Evolutionary conservation across 1,140 invertebrate species (phyloP).

Genomic region (Glossosoma conforme): DNA sequence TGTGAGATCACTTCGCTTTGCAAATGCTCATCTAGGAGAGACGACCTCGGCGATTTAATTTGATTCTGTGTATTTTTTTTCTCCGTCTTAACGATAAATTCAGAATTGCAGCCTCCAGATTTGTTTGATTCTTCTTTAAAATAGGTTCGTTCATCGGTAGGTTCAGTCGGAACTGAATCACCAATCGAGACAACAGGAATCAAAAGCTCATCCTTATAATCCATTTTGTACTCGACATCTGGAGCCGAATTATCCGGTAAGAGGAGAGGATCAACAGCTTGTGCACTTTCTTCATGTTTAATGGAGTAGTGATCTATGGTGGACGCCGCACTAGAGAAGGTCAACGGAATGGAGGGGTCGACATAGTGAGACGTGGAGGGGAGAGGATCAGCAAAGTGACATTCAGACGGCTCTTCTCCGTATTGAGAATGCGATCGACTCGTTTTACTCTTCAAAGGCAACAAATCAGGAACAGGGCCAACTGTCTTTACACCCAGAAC

Average conservation of each 20-base stretch:
- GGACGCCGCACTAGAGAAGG: constrained; percentile 1
- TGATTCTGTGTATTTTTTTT: too few relatives aligned
- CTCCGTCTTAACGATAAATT: too few relatives aligned
- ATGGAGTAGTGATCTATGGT: background rate
- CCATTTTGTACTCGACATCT: constrained; percentile 18
- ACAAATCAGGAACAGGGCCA: constrained; percentile 43
- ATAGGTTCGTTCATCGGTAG: constrained; percentile 36
- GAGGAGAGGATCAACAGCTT: constrained; percentile 43
- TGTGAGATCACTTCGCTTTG: too few relatives aligned
- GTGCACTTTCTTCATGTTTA: constrained; percentile 8
- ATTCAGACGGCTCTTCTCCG: too few relatives aligned
- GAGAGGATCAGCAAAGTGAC: constrained; percentile 5
- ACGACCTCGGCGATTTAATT: too few relatives aligned
- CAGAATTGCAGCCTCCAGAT: background rate
- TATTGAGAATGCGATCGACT: constrained; percentile 4
- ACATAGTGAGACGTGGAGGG: constrained; percentile 21
- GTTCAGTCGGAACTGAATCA: constrained; percentile 39
- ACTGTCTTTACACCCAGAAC: constrained; percentile 35
- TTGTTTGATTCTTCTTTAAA: background rate
- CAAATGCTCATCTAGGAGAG: too few relatives aligned
- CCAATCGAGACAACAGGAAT: constrained; percentile 44
- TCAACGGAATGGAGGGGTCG: constrained; percentile 10
- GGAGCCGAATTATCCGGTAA: constrained; percentile 35
- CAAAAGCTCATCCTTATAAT: constrained; percentile 42
- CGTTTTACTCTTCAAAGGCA: constrained; percentile 39